A percentile compares a stretch with the other conserved stretches of the same genome.
Evolutionary conservation across 2,113 vertebrate genomes (phyloP).

Genomic region (Bufo bufo): DNA sequence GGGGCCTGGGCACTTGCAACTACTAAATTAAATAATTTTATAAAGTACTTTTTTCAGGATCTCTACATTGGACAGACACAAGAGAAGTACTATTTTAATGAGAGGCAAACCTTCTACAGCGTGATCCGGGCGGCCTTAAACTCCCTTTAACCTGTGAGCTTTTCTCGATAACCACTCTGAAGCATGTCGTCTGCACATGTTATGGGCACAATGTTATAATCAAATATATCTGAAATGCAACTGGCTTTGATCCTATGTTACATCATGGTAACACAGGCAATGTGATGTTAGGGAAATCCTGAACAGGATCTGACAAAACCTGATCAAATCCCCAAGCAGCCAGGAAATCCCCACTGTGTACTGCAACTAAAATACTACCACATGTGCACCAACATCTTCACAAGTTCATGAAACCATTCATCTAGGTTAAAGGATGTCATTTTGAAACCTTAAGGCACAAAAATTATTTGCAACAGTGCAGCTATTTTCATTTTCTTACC

Average conservation of each 20-base stretch:
- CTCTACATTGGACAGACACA: no score
- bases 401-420: not conserved
- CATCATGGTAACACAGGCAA: not conserved
- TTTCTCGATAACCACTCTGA: not conserved
- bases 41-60: no score
- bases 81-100: no score
- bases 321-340: not conserved
- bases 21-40: no score
- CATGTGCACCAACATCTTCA: not conserved
- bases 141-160: no score
- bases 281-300: not conserved
- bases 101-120: no score
- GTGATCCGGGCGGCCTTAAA: no score
- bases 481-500: not conserved
- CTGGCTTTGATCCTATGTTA: not conserved
- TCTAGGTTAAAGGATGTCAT: not conserved
- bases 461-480: not conserved
- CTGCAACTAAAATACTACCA: not conserved
- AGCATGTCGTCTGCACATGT: not conserved
- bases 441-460: not conserved
- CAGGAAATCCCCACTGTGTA: not conserved
- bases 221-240: not conserved
- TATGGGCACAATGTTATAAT: not conserved
- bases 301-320: not conserved
- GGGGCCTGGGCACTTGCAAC: no score